Percentiles rank a stretch among this genome's conserved stretches.
Evolutionary conservation across 1,140 invertebrate genomes (phyloP).

Genomic region (Drosophila paulistorum): DNA sequence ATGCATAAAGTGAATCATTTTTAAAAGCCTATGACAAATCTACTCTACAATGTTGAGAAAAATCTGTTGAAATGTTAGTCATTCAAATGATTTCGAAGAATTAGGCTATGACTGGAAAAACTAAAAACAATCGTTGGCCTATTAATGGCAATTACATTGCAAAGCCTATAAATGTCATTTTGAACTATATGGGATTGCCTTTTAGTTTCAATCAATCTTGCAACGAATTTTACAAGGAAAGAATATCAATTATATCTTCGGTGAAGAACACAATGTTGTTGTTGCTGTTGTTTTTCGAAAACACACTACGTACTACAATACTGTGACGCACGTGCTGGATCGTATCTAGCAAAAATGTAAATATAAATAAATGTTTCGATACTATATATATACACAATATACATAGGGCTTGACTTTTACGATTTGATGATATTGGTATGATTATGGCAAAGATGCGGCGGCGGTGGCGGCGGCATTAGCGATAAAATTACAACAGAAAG

Average conservation of each 20-base stretch:
- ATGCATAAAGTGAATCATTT: background rate
- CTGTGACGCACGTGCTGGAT: slow-evolving; percentile 11
- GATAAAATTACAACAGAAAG: slow-evolving; percentile 56
- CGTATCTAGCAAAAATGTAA: background rate
- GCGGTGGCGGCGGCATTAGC: slow-evolving; percentile 5
- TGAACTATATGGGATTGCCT: background rate
- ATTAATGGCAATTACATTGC: background rate
- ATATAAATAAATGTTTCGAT: slow-evolving; percentile 12
- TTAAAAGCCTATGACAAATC: slow-evolving; percentile 8
- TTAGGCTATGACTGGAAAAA: background rate
- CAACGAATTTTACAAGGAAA: slow-evolving; percentile 17
- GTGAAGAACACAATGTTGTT: background rate
- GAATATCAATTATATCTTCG: slow-evolving; percentile 1
- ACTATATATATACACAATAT: slow-evolving; percentile 8
- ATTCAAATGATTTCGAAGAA: slow-evolving; percentile 1
- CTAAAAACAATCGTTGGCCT: background rate
- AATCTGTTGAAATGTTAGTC: background rate
- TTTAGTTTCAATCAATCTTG: background rate
- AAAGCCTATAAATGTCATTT: slow-evolving; percentile 4
- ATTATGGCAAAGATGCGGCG: background rate
- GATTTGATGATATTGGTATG: slow-evolving; percentile 1
- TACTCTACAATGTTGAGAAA: background rate
- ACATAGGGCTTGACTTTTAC: slow-evolving; percentile 24
- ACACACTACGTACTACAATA: background rate
- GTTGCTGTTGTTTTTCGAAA: background rate